Evolutionary conservation across 2,797 vertebrate genomes (phyloP), one percentile per base, ranked within the genome.

Genomic region (Clarias pachynema): DNA sequence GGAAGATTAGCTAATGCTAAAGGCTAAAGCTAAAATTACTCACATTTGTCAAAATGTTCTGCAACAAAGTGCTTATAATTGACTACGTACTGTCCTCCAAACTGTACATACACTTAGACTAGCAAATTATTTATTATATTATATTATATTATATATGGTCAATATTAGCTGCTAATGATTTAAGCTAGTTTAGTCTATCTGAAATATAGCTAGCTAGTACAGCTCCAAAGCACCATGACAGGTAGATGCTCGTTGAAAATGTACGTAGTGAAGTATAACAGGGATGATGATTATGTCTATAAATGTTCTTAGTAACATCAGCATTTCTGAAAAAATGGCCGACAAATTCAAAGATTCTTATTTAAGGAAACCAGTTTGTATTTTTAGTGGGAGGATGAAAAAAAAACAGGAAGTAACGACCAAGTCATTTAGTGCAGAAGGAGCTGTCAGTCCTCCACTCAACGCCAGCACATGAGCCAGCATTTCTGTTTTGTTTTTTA

Each of bases 371-470:
- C 49, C 49, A 16, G 44, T 59, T 69, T 34, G 34, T 59, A 31
- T 29, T 60, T 70, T n/a, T 4, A 31, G 69, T 53, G 31, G 31
- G 37, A 63, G 59, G 24, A 59, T 1, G 18, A 10, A 60, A 80
- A 37, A 34, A 1, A 24, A 0, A 10, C 53, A 82, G 60, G 26
- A 90, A 85, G 37, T 63, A 84, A 68, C 60, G 87, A 87, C 86
- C 73, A 78, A 87, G 86, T 89, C 75, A 87, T 90, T 88, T 86
- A 86, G 83, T 84, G 86, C 85, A 82, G 12, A 83, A 82, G 78
- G 88, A 89, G 79, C 86, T 84, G 87, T 88, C 86, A 88, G 24
- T 69, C 79, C 49, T 49, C 44, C 4, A 49, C 10, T 49, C 62
- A 74, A 82, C 65, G 20, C 69, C 66, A 66, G 85, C 74, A 81